Evolutionary conservation across 2,113 vertebrate species (phyloP), one percentile per base, ranked within the genome.

Genomic region (Geothlypis trichas): DNA sequence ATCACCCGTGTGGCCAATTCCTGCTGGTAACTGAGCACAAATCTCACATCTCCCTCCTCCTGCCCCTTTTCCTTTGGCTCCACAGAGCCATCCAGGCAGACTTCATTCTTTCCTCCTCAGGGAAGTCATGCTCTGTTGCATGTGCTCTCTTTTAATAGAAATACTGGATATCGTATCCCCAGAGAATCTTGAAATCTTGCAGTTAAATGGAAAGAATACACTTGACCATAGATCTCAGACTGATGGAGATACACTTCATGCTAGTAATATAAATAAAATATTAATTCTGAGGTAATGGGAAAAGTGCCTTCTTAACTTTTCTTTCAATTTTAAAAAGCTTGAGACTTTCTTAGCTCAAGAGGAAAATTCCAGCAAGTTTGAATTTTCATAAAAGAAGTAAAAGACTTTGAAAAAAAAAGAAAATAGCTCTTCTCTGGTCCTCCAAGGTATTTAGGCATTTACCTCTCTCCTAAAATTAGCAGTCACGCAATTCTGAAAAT

Each of bases 261-360:
- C 55, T 90, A 93, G 76, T 52, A 88, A 89, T 54, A 95, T 30
- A 93, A 92, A 94, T 97, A 92, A 96, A 95, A 95, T 94, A 97
- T 89, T 96, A 75, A 94, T 95, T 68, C 52, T 46, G 79, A 81
- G 57, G 65, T 68, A 96, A 95, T 35, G 39, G 68, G 57, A 27
- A 67, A 95, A 93, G 85, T 89, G 76, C 68, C n/a, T 94, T 74
- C n/a, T 26, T 57, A 92, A 86, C 75, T 78, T 86, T 83, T 83
- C 63, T 65, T 95, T 93, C 85, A 49, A 26, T 84, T 92, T 87
- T 9, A 61, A 92, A 90, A 44, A 74, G 37, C 37, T 68, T 26
- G n/a, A 72, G 71, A 87, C 58, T 74, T 80, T 18, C 57, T 86
- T n/a, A 71, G 61, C 68, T 92, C 47, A 74, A 59, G 39, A 92